Base-by-base conservation (phyloP, 2,888 invertebrate genomes). In the Dicyrtomina minuta region DNA sequence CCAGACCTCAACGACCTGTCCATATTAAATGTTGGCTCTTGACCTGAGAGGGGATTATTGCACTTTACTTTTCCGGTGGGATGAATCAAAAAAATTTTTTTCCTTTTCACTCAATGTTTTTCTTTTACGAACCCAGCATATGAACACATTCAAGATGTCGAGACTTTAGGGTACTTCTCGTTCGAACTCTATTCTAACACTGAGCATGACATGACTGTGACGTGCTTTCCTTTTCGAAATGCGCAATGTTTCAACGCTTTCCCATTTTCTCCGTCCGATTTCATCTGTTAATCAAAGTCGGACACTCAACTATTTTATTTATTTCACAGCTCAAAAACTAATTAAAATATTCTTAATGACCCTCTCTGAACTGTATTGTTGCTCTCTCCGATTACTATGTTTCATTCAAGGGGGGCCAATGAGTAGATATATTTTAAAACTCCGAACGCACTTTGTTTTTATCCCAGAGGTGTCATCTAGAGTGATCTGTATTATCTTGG, bases 121-220 rank as follows among this genome's bases (percentile, higher is more conserved):
- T 20, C 39, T 58, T 58, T 17, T n/a, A 39, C 58, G 39, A 58
- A 27, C n/a, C 39, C 39, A 58, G 58, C 39, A 58, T 41, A 58
- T 58, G 64, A 64, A 64, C 64, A 64, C 64, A 64, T 64, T 64
- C 64, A 64, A 64, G 64, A 64, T 64, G 64, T 64, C 64, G 64
- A 27, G 61, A 61, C 61, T 43, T 46, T 46, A 17, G 44, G 44
- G 46, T 61, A 44, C 61, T 46, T 33, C 61, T 61, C 64, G 46
- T 59, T 69, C 69, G 65, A 64, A 64, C 69, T 69, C 69, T 69
- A 70, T 53, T 64, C 64, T 70, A 64, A 70, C 70, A 70, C 69
- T 65, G 65, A 70, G 59, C 49, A 51, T 65, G 70, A 49, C 58
- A 60, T 60, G 68, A 68, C 68, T 68, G 62, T 68, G 68, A 68